Evolutionary conservation across 2,113 vertebrate genomes (phyloP).

Genomic region (Oryctolagus cuniculus): mOryCun1.1 NC_091432.1:87595501-87596000

Average conservation of each 20-base stretch:
- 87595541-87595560: constrained; percentile 46
- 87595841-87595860: background rate
- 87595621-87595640: constrained; percentile 45
- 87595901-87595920: background rate
- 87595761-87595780: background rate
- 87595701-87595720: background rate
- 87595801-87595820: background rate
- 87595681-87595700: background rate
- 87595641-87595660: constrained; percentile 29
- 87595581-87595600: constrained; percentile 62
- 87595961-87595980: background rate
- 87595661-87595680: constrained; percentile 49
- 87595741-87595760: background rate
- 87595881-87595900: background rate
- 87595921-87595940: background rate
- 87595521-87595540: constrained; percentile 63
- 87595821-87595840: background rate
- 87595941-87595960: background rate
- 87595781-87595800: background rate
- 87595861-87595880: background rate
- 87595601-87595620: constrained; percentile 47
- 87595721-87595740: background rate
- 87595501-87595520: constrained; percentile 46
- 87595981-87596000: background rate
- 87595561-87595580: constrained; percentile 56